phyloP scores from a whole-genome alignment of 2,113 vertebrate species.

The Nettapus auritus region DNA sequence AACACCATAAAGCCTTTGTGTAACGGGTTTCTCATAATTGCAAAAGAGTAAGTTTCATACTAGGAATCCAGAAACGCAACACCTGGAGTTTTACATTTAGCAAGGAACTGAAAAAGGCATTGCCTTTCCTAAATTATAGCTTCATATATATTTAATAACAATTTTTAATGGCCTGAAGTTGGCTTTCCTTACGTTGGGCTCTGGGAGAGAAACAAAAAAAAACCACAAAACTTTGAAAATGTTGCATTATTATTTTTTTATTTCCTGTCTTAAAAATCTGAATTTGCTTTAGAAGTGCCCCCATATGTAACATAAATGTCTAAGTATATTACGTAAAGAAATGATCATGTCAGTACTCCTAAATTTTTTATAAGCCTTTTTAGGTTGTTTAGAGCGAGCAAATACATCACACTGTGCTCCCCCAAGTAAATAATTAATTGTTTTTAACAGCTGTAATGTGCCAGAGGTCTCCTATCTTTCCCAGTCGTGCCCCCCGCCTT shows the following conservation, averaged over 20 bases:
- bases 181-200: background rate
- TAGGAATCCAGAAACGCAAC: background rate
- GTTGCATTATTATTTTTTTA: background rate
- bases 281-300: conserved; percentile 2
- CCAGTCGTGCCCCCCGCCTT: background rate
- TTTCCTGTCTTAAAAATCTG: conserved; percentile 1
- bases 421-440: conserved; percentile 2
- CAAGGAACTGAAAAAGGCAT: background rate
- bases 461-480: background rate
- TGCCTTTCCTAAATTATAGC: background rate
- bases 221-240: background rate
- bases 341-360: conserved; percentile 17
- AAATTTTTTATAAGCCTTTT: background rate
- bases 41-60: background rate
- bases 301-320: background rate
- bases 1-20: background rate
- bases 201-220: background rate
- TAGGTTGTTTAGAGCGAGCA: background rate
- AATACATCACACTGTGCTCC: background rate
- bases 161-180: background rate
- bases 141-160: background rate
- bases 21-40: background rate
- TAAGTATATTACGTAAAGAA: background rate
- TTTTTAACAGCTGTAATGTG: conserved; percentile 23
- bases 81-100: background rate